Base-by-base conservation (phyloP, 2,113 vertebrate genomes). In the Tetraodon nigroviridis region DNA sequence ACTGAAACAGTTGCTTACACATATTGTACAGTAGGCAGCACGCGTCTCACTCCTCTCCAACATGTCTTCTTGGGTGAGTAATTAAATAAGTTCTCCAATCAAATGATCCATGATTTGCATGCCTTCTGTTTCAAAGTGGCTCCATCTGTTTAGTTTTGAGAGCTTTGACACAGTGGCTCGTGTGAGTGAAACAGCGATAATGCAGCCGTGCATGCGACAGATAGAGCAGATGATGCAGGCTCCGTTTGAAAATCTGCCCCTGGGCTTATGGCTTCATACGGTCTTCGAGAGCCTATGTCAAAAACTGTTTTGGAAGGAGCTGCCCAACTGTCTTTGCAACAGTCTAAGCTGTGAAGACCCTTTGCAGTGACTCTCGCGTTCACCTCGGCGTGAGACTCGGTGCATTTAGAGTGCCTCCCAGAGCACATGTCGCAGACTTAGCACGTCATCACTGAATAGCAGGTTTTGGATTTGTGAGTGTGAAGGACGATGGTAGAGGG, bases 141-240 rank as follows among this genome's bases (percentile, higher is more conserved):
- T 89, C 88, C 89, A 90, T 90, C 89, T 89, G 89, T 81, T 88
- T 86, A 81, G 75, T 87, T 89, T 84, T 76, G 74, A 78, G 85
- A 86, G 85, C 88, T 84, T 64, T 90, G 88, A 88, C 88, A 89
- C 82, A 72, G 82, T 87, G 75, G 80, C 83, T 87, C 53, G 67
- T 84, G 79, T 79, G 81, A 84, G 81, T 72, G 84, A 87, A 85
- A 89, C 82, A 83, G 84, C 81, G 82, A 86, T 86, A 79, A 84
- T 87, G 83, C 81, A 84, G 87, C 86, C 86, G 87, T 84, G 76
- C 76, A 86, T 77, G 81, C 80, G 83, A 84, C 83, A 84, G 81
- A 85, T 86, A 80, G 78, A 84, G 75, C 87, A 89, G 86, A 88
- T 84, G 87, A 89, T 81, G 75, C 77, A 73, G 73, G 67, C 83